These are phyloP conservation scores for Anadara kagoshimensis DNA, from an alignment of 1,140 invertebrate genomes.

Conservation along the genomic window DNA sequence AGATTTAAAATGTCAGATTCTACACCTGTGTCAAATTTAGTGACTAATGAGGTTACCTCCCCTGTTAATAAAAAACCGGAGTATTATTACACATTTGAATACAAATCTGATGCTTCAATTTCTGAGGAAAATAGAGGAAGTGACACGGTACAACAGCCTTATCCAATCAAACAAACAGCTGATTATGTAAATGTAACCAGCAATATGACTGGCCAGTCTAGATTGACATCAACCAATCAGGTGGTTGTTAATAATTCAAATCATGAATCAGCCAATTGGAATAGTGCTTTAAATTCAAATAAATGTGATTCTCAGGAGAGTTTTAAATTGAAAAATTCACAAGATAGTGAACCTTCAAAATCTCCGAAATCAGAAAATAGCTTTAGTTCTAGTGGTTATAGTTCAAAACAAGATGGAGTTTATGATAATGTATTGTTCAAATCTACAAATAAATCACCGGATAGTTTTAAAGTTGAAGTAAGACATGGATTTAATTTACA, in stretches of 20 bases:
- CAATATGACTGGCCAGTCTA: too few relatives aligned
- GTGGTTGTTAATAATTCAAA: too few relatives aligned
- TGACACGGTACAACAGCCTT: too few relatives aligned
- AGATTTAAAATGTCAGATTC: background rate
- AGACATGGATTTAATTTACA: constrained; percentile 17
- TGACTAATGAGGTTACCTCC: too few relatives aligned
- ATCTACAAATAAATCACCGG: background rate
- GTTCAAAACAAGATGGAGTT: constrained; percentile 10
- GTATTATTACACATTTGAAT: background rate
- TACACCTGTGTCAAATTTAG: background rate
- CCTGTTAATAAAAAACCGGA: constrained; percentile 4
- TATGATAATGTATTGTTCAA: constrained; percentile 19
- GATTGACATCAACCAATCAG: too few relatives aligned
- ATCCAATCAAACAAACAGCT: too few relatives aligned
- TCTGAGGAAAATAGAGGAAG: too few relatives aligned
- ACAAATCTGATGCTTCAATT: too few relatives aligned
- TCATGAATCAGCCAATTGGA: too few relatives aligned
- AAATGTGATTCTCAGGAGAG: too few relatives aligned
- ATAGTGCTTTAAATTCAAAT: too few relatives aligned
- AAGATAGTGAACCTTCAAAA: background rate
- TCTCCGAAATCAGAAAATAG: background rate
- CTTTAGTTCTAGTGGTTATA: background rate
- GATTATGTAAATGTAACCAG: too few relatives aligned
- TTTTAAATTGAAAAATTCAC: background rate
- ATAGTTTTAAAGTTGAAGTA: constrained; percentile 19